Evolutionary conservation across 1,140 invertebrate species (phyloP).

Genomic region (Psilanteris sp.): DNA sequence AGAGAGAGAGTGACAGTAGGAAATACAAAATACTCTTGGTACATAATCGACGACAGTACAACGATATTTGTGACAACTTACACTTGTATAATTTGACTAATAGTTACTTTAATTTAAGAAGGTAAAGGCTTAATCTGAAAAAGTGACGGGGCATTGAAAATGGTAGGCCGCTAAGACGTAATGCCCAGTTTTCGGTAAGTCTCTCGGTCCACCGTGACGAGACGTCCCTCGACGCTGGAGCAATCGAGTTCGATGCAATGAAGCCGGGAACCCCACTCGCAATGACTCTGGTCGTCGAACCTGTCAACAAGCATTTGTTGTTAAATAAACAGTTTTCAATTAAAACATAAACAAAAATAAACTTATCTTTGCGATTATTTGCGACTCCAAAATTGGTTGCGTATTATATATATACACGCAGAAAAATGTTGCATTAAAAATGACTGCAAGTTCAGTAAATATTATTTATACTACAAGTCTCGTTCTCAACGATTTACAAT

Average conservation of each 20-base stretch:
- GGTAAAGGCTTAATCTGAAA: too few relatives aligned
- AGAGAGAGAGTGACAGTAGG: constrained; percentile 11
- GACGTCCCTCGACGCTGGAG: constrained; percentile 76
- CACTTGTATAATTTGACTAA: constrained; percentile 11
- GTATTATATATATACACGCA: too few relatives aligned
- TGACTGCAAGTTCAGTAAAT: too few relatives aligned
- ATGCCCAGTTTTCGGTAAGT: constrained; percentile 78
- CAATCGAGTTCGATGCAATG: constrained; percentile 82
- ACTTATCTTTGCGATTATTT: too few relatives aligned
- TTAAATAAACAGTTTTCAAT: too few relatives aligned
- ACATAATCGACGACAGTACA: background rate
- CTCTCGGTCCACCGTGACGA: constrained; percentile 79
- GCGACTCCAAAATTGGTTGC: too few relatives aligned
- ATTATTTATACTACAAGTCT: too few relatives aligned
- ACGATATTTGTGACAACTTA: background rate
- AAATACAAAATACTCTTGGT: background rate
- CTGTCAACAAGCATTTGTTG: too few relatives aligned
- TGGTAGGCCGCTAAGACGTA: constrained; percentile 66
- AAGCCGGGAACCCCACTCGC: constrained; percentile 81
- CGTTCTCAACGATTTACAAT: too few relatives aligned
- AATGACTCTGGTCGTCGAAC: constrained; percentile 79
- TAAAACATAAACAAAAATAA: too few relatives aligned
- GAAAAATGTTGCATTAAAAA: too few relatives aligned
- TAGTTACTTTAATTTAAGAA: constrained; percentile 20
- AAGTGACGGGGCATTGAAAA: constrained; percentile 12